These are phyloP conservation scores for Drosophila setosimentum DNA, from an alignment of 2,888 invertebrate species.

Conservation along the genomic window DNA sequence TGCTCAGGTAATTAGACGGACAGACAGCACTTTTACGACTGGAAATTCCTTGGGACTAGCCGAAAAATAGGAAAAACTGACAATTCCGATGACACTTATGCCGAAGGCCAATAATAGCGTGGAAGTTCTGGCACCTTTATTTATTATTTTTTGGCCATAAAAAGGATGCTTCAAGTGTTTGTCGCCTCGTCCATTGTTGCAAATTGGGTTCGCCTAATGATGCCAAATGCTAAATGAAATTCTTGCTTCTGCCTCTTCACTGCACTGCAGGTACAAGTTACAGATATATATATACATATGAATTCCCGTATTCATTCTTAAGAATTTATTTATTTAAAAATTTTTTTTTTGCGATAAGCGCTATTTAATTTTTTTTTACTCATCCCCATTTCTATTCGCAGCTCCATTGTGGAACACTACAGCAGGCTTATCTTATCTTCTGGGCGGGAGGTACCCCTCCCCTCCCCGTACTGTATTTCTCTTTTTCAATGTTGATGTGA, in stretches of 20 bases:
- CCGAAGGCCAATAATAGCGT: constrained; percentile 6
- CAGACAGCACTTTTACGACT: constrained; percentile 45
- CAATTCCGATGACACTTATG: constrained; percentile 1
- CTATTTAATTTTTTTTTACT: constrained; percentile 15
- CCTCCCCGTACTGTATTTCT: constrained; percentile 1
- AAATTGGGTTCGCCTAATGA: constrained; percentile 39
- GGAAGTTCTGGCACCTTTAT: constrained; percentile 50
- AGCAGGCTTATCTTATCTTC: constrained; percentile 49
- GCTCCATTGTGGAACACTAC: constrained; percentile 34
- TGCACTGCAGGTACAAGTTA: neutral
- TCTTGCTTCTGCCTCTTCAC: neutral
- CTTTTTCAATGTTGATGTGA: constrained; percentile 11
- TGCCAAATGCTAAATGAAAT: constrained; percentile 40
- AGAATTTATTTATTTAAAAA: constrained; percentile 32
- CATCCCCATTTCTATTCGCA: constrained; percentile 23
- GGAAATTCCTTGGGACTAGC: constrained; percentile 36
- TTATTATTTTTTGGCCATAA: constrained; percentile 28
- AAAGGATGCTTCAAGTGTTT: constrained; percentile 46
- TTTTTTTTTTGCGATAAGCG: constrained; percentile 33
- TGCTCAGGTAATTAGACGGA: constrained; percentile 41
- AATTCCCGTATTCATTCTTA: constrained; percentile 14
- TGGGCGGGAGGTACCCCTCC: constrained; percentile 6
- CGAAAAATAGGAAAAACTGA: constrained; percentile 7
- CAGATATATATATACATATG: neutral
- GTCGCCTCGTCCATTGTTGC: constrained; percentile 34